These are phyloP conservation scores for Eupithecia tripunctaria DNA, from an alignment of 2,888 invertebrate genomes.

Conservation along the genomic window DNA sequence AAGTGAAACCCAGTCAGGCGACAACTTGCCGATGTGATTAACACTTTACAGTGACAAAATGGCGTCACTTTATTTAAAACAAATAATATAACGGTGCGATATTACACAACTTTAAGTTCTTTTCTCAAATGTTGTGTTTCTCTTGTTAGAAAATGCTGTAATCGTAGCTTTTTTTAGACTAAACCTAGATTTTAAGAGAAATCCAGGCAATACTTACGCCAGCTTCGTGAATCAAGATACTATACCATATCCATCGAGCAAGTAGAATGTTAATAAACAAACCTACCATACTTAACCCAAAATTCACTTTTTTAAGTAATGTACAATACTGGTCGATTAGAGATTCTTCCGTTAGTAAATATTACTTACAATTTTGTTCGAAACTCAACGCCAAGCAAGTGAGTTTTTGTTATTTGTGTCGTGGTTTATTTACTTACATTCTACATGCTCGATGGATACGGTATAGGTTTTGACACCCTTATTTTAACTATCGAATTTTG, in stretches of 20 bases:
- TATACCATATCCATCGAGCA: no score
- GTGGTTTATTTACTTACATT: no score
- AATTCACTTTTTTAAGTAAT: no score
- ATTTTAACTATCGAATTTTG: not conserved
- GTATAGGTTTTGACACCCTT: not conserved
- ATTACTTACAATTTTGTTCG: no score
- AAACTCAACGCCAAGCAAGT: no score
- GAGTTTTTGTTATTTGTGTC: no score
- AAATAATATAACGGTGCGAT: constrained; percentile 10
- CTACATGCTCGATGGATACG: no score
- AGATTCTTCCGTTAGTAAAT: no score
- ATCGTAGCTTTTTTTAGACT: not conserved
- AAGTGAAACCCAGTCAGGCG: constrained; percentile 55
- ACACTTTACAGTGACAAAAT: constrained; percentile 56
- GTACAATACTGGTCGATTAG: no score
- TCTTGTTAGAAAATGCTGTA: not conserved
- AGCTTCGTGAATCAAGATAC: not conserved
- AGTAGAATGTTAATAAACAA: no score
- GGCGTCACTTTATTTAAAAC: constrained; percentile 23
- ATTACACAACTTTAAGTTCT: not conserved
- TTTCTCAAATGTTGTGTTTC: not conserved
- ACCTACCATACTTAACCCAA: no score
- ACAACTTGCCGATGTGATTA: constrained; percentile 52
- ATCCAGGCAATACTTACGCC: not conserved
- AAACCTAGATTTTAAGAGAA: not conserved